phyloP scores from a whole-genome alignment of 2,888 invertebrate species.

The Linnaemya vulpina region DNA sequence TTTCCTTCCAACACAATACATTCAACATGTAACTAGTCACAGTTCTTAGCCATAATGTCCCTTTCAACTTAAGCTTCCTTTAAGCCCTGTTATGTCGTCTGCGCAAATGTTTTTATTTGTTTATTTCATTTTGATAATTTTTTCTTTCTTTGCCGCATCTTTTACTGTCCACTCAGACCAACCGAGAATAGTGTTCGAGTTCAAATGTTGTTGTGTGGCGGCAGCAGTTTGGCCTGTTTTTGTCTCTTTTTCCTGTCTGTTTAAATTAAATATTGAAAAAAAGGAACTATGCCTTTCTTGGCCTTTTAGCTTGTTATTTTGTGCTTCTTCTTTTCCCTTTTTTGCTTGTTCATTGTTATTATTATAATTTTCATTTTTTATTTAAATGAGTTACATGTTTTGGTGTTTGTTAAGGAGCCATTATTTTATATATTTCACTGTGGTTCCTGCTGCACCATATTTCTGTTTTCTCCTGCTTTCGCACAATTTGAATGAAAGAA shows the following conservation, averaged over 20 bases:
- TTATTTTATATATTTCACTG: conserved; percentile 28
- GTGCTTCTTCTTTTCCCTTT: conserved; percentile 28
- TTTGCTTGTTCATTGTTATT: conserved; percentile 33
- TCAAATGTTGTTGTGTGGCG: conserved; percentile 9
- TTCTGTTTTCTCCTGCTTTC: conserved; percentile 14
- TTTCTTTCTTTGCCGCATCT: too few species aligned
- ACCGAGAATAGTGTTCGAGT: conserved; percentile 2
- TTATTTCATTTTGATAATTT: background rate
- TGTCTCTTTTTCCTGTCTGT: conserved; percentile 40
- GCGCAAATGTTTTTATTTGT: background rate
- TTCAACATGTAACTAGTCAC: background rate
- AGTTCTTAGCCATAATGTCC: conserved; percentile 47
- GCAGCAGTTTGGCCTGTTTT: conserved; percentile 24
- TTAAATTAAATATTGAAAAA: conserved; percentile 11
- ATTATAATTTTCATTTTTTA: conserved; percentile 28
- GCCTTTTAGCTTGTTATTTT: conserved; percentile 53
- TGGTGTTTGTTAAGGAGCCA: conserved; percentile 31
- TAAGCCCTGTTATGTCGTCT: conserved; percentile 50
- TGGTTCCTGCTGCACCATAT: background rate
- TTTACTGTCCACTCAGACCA: conserved; percentile 31
- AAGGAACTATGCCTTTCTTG: conserved; percentile 23
- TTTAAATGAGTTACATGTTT: conserved; percentile 20
- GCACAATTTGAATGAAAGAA: conserved; percentile 41
- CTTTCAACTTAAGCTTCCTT: conserved; percentile 62
- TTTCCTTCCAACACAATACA: background rate